Evolutionary conservation across 2,113 vertebrate species (phyloP).

Genomic region (Pseudorasbora parva): DNA sequence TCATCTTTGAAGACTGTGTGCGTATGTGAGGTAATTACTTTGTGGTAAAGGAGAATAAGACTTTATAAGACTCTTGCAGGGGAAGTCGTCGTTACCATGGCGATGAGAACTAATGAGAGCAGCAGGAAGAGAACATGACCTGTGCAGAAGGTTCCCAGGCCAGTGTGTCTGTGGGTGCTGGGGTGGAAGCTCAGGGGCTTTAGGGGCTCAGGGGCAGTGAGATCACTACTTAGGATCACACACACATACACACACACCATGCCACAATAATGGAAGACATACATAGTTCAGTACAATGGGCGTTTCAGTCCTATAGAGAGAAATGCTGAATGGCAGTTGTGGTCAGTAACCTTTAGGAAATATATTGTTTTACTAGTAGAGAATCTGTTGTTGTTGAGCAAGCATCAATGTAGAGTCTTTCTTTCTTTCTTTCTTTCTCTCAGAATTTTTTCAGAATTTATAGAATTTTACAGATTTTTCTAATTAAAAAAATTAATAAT

Average conservation of each 20-base stretch:
- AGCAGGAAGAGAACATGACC: conserved; percentile 35
- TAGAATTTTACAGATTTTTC: too few relatives aligned
- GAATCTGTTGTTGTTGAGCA: background rate
- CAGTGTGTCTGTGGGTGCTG: background rate
- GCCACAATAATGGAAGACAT: conserved; percentile 11
- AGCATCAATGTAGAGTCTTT: background rate
- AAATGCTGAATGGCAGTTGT: background rate
- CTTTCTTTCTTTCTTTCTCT: background rate
- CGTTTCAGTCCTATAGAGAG: conserved; percentile 2
- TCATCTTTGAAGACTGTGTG: conserved; percentile 18
- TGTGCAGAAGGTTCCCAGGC: conserved; percentile 44
- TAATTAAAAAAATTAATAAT: too few relatives aligned
- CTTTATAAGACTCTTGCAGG: background rate
- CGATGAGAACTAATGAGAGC: conserved; percentile 39
- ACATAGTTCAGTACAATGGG: conserved; percentile 14
- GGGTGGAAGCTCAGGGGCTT: background rate
- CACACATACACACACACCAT: background rate
- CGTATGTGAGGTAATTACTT: conserved; percentile 27
- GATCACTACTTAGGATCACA: conserved; percentile 9
- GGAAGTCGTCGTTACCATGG: conserved; percentile 8
- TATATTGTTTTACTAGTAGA: conserved; percentile 19
- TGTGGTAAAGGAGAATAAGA: conserved; percentile 12
- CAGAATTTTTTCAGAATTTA: too few relatives aligned
- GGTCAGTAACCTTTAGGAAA: conserved; percentile 11
- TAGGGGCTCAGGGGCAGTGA: background rate